Base-by-base conservation (phyloP, 2,113 vertebrate species). In the Stercorarius parasiticus region DNA sequence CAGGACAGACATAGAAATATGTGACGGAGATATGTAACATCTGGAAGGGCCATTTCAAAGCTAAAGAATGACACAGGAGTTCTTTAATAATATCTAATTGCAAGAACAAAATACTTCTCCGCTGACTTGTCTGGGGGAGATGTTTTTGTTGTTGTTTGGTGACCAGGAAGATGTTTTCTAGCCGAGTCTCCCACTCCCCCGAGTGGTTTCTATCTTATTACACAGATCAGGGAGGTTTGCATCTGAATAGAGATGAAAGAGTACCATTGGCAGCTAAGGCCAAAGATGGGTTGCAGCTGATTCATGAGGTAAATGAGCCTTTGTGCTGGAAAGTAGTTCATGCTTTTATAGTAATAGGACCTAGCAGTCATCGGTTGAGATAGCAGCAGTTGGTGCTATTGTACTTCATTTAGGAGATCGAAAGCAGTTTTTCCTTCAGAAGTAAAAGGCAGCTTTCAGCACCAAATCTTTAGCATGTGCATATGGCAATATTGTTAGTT, bases 341-440 rank as follows among this genome's bases (percentile, higher is more conserved):
- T 92, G 67, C 65, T 90, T 94, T 85, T 76, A 43, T 25, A 87
- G 91, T 66, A 95, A 25, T 38, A 29, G 59, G 73, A 78, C 77
- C 66, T 59, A 71, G 25, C 15, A 74, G 66, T 30, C 80, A 15
- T 56, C 0, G 1, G 78, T n/a, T 56, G 73, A 85, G 62, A 55
- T 4, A 43, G 94, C 91, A 84, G 73, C 83, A 88, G 86, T 83
- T 95, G 91, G 81, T 95, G 86, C 86, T 95, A 55, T 86, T 95
- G 84, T 72, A 43, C 82, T 92, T 96, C 70, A 65, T 65, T 47
- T 45, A 74, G 82, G 73, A 81, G 52, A 43, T 13, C 0, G 9
- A 86, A 93, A 67, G 61, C 82, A 88, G 78, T 4, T 93, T 87
- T 90, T 67, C 74, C 49, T 90, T 85, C 82, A 69, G 47, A 62